A percentile compares a stretch with the other conserved stretches of the same genome.
Evolutionary conservation across 2,113 vertebrate genomes (phyloP).

Genomic region (Phyllostomus discolor): DNA sequence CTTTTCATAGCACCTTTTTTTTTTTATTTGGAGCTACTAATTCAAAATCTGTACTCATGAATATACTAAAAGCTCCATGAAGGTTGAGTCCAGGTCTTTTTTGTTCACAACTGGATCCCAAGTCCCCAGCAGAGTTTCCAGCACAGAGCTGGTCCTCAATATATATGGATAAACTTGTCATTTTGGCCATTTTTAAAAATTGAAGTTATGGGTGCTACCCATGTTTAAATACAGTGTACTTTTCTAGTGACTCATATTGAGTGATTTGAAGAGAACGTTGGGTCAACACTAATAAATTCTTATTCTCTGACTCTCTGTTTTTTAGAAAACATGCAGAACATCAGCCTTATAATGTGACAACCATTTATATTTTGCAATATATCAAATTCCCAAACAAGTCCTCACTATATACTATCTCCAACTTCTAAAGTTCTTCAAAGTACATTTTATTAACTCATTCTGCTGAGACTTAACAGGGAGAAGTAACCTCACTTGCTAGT

Average conservation of each 20-base stretch:
- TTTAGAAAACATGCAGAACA: constrained; percentile 18
- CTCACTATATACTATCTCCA: neutral
- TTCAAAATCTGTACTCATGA: neutral
- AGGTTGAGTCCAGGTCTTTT: neutral
- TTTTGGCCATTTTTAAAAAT: constrained; percentile 6
- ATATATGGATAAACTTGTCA: neutral
- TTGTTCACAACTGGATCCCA: neutral
- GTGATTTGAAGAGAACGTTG: constrained; percentile 25
- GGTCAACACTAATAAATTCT: constrained; percentile 49
- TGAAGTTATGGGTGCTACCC: neutral
- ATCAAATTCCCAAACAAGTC: neutral
- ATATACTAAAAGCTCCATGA: neutral
- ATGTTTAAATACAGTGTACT: constrained; percentile 32
- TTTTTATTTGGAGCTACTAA: neutral
- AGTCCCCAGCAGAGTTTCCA: neutral
- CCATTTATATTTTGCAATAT: neutral
- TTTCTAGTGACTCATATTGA: constrained; percentile 46
- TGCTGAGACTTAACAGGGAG: neutral
- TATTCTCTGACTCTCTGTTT: constrained; percentile 45
- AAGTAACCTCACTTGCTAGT: neutral
- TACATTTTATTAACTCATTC: neutral
- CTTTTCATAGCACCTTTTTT: neutral
- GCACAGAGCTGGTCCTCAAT: neutral
- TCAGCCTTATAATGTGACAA: neutral
- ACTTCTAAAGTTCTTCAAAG: constrained; percentile 1